Evolutionary conservation across 92 coral and sea anemone genomes (phyloP), one percentile per base, ranked within the genome.

Genomic region (Virgularia gustaviana): DNA sequence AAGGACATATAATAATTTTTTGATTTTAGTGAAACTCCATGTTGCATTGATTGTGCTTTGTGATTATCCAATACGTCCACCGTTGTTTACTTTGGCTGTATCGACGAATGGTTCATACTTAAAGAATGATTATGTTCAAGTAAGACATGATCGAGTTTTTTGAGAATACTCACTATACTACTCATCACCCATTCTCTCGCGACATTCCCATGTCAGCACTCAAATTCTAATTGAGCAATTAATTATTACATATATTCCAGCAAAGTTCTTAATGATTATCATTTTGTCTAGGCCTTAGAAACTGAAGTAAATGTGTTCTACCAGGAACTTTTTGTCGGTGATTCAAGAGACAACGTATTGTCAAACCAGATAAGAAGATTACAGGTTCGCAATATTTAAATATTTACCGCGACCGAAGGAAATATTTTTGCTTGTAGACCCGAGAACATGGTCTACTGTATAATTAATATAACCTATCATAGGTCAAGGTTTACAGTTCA

Each of bases 281-380:
- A n/a, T n/a, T n/a, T n/a, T n/a, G n/a, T 43, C 8, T 68, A 90
- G 97, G 86, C 88, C 30, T 64, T 92, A 39, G 98, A 92, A 74
- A 90, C 90, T 27, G 98, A 92, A 66, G 94, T 89, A 29, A 92
- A 92, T 84, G 98, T 92, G 6, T 88, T 81, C 72, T 92, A 92
- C 49, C 79, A 83, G 43, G 98, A 92, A 76, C 80, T 92, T 12
- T 76, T 85, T 42, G 80, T 76, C 1, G 77, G 51, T 12, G 98
- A 89, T 70, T 86, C 88, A 24, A 57, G 81, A 24, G 79, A 78
- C 65, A 89, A 86, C 63, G 31, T 92, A 9, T 59, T 92, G 32
- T 75, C 94, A 70, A 92, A 89, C 84, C 98, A 92, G 79, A 75
- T 92, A 25, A 82, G 78, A 56, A 80, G 98, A 57, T 65, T 89